Evolutionary conservation across 2,888 invertebrate species (phyloP), one percentile per base, ranked within the genome.

Genomic region (Agapostemon virescens): DNA sequence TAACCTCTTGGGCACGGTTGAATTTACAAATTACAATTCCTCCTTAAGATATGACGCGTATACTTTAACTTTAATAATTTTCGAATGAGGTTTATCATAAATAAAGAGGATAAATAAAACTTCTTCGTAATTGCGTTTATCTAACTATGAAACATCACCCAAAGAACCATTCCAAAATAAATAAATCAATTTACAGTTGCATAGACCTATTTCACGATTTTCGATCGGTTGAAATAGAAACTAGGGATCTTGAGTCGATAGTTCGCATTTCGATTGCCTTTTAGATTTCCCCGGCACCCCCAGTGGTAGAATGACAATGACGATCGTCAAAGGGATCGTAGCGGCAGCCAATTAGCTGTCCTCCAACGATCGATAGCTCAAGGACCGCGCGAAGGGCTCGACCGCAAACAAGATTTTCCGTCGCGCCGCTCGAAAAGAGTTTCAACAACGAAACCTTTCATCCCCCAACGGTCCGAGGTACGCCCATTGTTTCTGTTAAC

Each of bases 341-440:
- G 33, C 9, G 20, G 17, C 61, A 33, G 17, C 20, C 61, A 61
- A 61, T 33, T 61, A 61, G 33, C 33, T 33, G 30, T 30, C 30
- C 1, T 33, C 3, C 4, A 5, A 0, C 9, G 33, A 61, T 33
- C 33, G 33, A 33, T 33, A 20, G 17, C 33, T 33, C 33, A 20
- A 33, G 61, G 61, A 61, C 20, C 61, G 61, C 33, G 61, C 20
- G 30, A 61, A 20, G 6, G 20, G 9, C 4, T 20, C 17, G 61
- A 1, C 30, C 61, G 33, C 20, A 30, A 61, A 61, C 30, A 61
- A 61, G 20, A 61, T 61, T 61, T 61, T 61, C 33, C 61, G 61
- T 9, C 30, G 33, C 9, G 61, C 20, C 20, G 61, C 20, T 20
- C 61, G 20, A 15, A 61, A 61, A 61, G 33, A 20, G 61, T 30